These are phyloP conservation scores for Bambusicola thoracicus DNA, from an alignment of 2,113 vertebrate species.

Conservation along the genomic window DNA sequence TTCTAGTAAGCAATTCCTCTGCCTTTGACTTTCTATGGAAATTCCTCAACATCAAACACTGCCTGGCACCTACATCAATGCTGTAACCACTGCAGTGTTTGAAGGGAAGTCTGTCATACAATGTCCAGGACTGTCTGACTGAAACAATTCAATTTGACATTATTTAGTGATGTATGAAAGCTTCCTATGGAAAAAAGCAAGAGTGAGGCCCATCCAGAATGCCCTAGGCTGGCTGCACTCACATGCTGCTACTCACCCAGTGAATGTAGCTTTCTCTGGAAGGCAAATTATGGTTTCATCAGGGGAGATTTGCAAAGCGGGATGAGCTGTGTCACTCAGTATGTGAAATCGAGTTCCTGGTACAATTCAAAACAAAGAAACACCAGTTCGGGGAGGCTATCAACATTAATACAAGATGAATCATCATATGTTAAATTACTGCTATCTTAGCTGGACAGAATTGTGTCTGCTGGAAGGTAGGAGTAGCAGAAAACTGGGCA, in stretches of 20 bases:
- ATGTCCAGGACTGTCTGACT: neutral
- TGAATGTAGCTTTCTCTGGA: conserved; percentile 75
- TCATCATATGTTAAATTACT: neutral
- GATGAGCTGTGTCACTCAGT: conserved; percentile 84
- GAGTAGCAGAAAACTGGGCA: neutral
- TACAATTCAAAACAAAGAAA: conserved; percentile 11
- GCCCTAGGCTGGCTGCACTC: fast-evolving
- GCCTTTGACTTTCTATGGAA: neutral
- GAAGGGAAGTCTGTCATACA: fast-evolving
- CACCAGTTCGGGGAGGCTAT: neutral
- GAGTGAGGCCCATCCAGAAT: neutral
- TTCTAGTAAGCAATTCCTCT: neutral
- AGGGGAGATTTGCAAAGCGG: conserved; percentile 84
- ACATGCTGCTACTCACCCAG: conserved; percentile 77
- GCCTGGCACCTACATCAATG: neutral
- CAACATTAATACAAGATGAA: neutral
- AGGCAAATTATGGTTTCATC: conserved; percentile 83
- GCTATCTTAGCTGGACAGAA: neutral
- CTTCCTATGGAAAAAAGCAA: neutral
- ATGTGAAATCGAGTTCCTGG: conserved; percentile 92
- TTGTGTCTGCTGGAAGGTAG: neutral
- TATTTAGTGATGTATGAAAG: neutral
- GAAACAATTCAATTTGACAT: neutral
- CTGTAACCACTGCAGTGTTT: neutral
- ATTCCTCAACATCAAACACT: neutral